Evolutionary conservation across 1,140 invertebrate genomes (phyloP), one percentile per base, ranked within the genome.

Genomic region (Philotrypesis tridentata): DNA sequence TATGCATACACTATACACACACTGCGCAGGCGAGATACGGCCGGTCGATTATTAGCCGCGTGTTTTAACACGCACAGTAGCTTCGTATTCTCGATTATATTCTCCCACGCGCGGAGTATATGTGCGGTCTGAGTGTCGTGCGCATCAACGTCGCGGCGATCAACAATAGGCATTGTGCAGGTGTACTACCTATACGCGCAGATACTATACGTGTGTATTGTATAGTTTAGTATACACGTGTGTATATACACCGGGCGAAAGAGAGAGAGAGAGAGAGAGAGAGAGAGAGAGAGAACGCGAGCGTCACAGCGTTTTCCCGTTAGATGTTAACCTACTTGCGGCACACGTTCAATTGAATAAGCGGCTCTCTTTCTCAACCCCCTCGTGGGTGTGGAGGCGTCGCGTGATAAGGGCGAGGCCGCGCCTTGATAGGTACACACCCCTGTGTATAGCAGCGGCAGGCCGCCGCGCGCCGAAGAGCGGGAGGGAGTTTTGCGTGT

Each of bases 291-390:
- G 33, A 37, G 33, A 37, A 9, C 14, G 17, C 2, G 48, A 55
- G 85, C 83, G 85, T 87, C 87, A 77, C 80, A 78, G 84, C 85
- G 70, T 86, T 88, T 88, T 88, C 86, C 89, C 85, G 87, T 90
- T 90, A 87, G 86, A 85, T 77, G 87, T 86, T 90, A 91, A 88
- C 89, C 89, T 88, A 90, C 85, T 91, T 90, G 87, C 85, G 78
- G 79, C 37, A 12, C 2, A 61, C 60, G 89, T 90, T 90, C 89
- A 89, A 90, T 91, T 90, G 90, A 90, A 90, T 87, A 90, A 89
- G 85, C 84, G 84, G 83, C 82, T 48, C 63, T 76, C 72, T 83
- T 71, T 25, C 33, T 29, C 79, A 67, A 33, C 77, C 79, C 82
- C 79, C 82, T 79, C 74, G 23, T 27, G 25, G 63, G 67, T 61